Percentiles rank a stretch among this genome's conserved stretches.
phyloP scores from a whole-genome alignment of 2,113 vertebrate genomes.

The Lichenostomus cassidix region DNA sequence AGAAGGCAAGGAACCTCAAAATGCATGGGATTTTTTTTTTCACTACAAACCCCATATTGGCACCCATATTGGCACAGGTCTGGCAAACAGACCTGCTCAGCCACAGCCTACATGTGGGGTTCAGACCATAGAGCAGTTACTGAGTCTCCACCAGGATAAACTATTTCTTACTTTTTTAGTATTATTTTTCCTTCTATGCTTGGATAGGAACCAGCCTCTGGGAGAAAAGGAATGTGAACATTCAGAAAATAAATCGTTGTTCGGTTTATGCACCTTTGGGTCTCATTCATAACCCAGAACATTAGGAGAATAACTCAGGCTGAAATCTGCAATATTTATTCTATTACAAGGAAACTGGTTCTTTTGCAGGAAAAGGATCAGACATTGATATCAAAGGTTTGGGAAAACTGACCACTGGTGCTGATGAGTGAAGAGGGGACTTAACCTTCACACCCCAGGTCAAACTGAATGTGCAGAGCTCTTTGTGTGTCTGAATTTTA shows the following conservation, averaged over 20 bases:
- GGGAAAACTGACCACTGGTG: background rate
- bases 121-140: background rate
- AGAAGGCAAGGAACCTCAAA: background rate
- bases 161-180: background rate
- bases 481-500: background rate
- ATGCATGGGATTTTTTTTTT: background rate
- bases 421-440: background rate
- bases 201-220: background rate
- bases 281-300: slow-evolving; percentile 14
- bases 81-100: background rate
- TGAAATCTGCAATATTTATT: slow-evolving; percentile 27
- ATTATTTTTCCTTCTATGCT: background rate
- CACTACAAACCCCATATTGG: background rate
- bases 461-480: background rate
- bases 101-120: background rate
- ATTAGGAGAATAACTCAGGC: background rate
- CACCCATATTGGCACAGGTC: background rate
- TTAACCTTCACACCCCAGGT: background rate
- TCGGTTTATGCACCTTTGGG: slow-evolving; percentile 30
- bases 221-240: background rate
- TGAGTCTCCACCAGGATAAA: background rate
- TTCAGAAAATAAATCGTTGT: slow-evolving; percentile 12
- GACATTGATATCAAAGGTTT: background rate
- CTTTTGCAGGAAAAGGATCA: background rate
- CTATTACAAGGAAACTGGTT: background rate